A percentile compares a stretch with the other conserved stretches of the same genome.
Conservation (phyloP, 2,888 invertebrate species). For the Epinotia nisella region DNA sequence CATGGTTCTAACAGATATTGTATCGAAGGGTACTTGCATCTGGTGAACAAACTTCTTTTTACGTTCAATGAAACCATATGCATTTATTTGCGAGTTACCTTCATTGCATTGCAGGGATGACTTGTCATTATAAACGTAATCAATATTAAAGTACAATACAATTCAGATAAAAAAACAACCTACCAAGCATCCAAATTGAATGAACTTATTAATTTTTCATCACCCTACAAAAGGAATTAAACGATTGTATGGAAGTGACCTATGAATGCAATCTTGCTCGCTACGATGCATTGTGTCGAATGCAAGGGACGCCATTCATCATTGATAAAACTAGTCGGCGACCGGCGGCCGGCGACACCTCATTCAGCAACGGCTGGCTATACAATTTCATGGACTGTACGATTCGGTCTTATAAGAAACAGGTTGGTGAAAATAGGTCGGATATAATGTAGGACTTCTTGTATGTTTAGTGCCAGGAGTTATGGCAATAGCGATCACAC, state of each 20-base stretch:
- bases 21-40: too few species aligned
- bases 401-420: conserved; percentile 32
- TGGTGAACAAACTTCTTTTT: too few species aligned
- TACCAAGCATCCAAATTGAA: not conserved
- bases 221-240: conserved; percentile 31
- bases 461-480: not conserved
- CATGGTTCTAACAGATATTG: too few species aligned
- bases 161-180: not conserved
- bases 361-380: conserved; percentile 54
- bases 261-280: conserved; percentile 36
- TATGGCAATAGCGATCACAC: not conserved
- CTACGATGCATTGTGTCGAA: conserved; percentile 33
- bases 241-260: conserved; percentile 25
- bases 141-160: not conserved
- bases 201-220: conserved; percentile 16
- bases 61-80: too few species aligned
- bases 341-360: conserved; percentile 62
- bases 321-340: conserved; percentile 73
- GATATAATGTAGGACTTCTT: conserved; percentile 1
- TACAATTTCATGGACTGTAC: conserved; percentile 10
- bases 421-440: conserved; percentile 15
- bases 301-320: conserved; percentile 60
- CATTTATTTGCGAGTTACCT: not conserved
- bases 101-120: not conserved
- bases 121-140: not conserved